A percentile compares a stretch with the other conserved stretches of the same genome.
These are phyloP conservation scores for Chaitophorus viminalis DNA, from an alignment of 2,888 invertebrate species.

Conservation along the genomic window DNA sequence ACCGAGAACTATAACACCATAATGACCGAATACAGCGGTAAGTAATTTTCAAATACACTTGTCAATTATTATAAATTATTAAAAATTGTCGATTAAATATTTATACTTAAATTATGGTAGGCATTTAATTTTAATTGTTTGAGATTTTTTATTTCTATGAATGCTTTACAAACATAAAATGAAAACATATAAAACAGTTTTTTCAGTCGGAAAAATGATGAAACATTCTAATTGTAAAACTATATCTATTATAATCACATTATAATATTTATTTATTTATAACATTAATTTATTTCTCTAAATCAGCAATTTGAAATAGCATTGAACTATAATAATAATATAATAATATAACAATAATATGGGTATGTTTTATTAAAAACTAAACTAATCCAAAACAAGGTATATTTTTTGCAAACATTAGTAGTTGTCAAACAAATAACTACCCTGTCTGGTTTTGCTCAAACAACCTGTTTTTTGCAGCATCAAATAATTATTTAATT, in stretches of 20 bases:
- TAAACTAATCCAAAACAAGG: not conserved
- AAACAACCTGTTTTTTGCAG: no score
- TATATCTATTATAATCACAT: not conserved
- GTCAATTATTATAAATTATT: not conserved
- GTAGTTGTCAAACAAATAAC: no score
- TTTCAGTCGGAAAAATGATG: not conserved
- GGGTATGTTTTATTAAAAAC: not conserved
- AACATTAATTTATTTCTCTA: no score
- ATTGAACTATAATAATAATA: no score
- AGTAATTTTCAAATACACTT: slow-evolving; percentile 24
- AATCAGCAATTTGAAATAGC: no score
- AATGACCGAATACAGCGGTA: slow-evolving; percentile 63
- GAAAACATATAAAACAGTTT: not conserved
- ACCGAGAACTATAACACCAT: slow-evolving; percentile 26
- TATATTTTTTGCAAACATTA: no score
- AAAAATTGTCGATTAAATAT: not conserved
- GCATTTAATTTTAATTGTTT: not conserved
- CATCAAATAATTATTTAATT: no score
- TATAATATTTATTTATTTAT: no score
- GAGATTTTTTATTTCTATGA: not conserved
- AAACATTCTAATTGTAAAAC: not conserved
- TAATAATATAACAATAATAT: no score
- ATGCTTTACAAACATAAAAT: not conserved
- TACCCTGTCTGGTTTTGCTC: no score
- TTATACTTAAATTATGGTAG: not conserved